Percentiles rank a stretch among this genome's conserved stretches.
Evolutionary conservation across 1,140 invertebrate species (phyloP).

Genomic region (Pollicipes pollicipes): DNA sequence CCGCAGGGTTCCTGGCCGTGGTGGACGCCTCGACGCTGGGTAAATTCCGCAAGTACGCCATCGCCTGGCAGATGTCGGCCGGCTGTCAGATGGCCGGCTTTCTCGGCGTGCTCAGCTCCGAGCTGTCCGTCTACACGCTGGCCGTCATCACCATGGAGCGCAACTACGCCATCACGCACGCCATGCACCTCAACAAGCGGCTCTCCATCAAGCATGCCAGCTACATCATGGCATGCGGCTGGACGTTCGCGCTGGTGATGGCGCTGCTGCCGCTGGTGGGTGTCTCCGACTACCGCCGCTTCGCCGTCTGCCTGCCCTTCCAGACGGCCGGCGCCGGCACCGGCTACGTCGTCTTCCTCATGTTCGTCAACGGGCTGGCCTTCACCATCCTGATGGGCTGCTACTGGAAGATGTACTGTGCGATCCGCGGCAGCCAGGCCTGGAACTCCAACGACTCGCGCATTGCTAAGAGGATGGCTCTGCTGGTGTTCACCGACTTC

Average conservation of each 20-base stretch:
- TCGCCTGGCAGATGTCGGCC: slow-evolving; percentile 88
- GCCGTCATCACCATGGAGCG: slow-evolving; percentile 92
- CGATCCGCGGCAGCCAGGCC: slow-evolving; percentile 74
- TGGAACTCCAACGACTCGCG: slow-evolving; percentile 96
- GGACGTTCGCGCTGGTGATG: slow-evolving; percentile 76
- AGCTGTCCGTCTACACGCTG: slow-evolving; percentile 69
- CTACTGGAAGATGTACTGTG: slow-evolving; percentile 93
- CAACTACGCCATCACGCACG: slow-evolving; percentile 92
- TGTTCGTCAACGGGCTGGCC: slow-evolving; percentile 80
- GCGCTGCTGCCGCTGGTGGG: slow-evolving; percentile 70
- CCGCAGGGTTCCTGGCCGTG: slow-evolving; percentile 68
- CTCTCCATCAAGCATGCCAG: slow-evolving; percentile 72
- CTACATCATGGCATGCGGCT: slow-evolving; percentile 78
- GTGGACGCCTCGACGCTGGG: slow-evolving; percentile 91
- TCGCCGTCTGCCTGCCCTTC: slow-evolving; percentile 87
- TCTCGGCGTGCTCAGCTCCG: slow-evolving; percentile 82
- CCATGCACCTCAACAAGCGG: slow-evolving; percentile 89
- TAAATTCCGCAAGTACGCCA: slow-evolving; percentile 89
- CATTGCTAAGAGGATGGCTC: slow-evolving; percentile 90
- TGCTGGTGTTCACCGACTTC: slow-evolving; percentile 93
- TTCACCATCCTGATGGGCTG: slow-evolving; percentile 92
- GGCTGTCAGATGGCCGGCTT: slow-evolving; percentile 90
- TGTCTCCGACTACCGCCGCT: slow-evolving; percentile 86
- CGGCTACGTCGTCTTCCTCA: slow-evolving; percentile 81
- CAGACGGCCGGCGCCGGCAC: slow-evolving; percentile 57